These are phyloP conservation scores for Drosophila phalerata DNA, from an alignment of 2,888 invertebrate species.

Conservation along the genomic window DNA sequence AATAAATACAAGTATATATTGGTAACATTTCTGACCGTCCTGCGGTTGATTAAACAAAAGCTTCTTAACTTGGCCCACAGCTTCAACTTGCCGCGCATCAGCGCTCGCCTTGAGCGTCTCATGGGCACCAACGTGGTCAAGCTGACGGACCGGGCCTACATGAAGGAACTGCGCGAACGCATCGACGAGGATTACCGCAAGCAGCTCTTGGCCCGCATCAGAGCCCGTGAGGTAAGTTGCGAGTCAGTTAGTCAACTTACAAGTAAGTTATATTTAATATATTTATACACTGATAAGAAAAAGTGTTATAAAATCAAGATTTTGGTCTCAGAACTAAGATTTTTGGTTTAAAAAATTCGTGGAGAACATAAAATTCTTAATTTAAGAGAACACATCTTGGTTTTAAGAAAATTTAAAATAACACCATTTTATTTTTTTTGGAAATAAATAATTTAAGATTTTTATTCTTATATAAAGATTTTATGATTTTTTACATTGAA, in stretches of 20 bases:
- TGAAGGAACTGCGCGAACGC: constrained; percentile 87
- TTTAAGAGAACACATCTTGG: too few relatives aligned
- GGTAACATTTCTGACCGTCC: not conserved
- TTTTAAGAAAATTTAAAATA: too few relatives aligned
- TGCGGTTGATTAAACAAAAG: constrained; percentile 28
- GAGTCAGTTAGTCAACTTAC: not conserved
- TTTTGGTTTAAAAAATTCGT: too few relatives aligned
- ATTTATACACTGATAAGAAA: too few relatives aligned
- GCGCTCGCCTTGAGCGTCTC: constrained; percentile 84
- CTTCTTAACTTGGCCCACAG: constrained; percentile 58
- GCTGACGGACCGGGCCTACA: constrained; percentile 88
- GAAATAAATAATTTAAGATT: too few relatives aligned
- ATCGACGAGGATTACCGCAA: constrained; percentile 88
- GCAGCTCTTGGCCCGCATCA: constrained; percentile 87
- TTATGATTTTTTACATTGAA: too few relatives aligned
- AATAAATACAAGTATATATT: not conserved
- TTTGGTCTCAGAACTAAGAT: too few relatives aligned
- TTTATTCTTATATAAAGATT: too few relatives aligned
- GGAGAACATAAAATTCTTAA: too few relatives aligned
- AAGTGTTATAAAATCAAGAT: too few relatives aligned
- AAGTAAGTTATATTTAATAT: not conserved
- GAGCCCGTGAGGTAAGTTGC: constrained; percentile 87
- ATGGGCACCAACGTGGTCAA: constrained; percentile 87
- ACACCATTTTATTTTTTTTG: too few relatives aligned
- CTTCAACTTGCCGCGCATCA: constrained; percentile 85